Conservation (phyloP, 92 coral and sea anemone species). For the Galaxea fascicularis region DNA sequence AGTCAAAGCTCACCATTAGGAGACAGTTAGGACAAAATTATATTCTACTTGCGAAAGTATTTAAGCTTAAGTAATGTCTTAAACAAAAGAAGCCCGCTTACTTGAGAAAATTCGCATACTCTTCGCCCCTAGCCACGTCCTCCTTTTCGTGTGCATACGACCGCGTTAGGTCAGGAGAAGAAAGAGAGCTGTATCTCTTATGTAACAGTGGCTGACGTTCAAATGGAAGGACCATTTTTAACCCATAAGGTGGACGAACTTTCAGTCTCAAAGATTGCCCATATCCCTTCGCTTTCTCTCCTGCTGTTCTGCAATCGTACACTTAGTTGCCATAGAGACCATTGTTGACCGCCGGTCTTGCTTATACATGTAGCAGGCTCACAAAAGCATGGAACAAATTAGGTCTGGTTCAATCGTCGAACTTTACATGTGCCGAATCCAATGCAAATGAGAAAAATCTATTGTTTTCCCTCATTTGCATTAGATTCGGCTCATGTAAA, state of each 20-base stretch:
- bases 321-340: not conserved
- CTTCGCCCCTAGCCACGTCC: conserved; percentile 77
- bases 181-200: conserved; percentile 80
- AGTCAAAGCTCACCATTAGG: not conserved
- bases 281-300: not conserved
- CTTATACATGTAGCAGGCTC: not conserved
- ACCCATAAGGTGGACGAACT: conserved; percentile 29
- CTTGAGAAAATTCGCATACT: conserved; percentile 92
- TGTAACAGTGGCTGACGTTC: conserved; percentile 92
- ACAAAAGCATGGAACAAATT: too few species aligned
- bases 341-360: not conserved
- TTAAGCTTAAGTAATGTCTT: conserved; percentile 31
- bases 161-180: conserved; percentile 52
- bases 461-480: too few species aligned
- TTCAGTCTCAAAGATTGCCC: not conserved
- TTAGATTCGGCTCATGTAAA: too few species aligned
- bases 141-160: conserved; percentile 39
- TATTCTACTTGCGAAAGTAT: not conserved
- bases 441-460: too few species aligned
- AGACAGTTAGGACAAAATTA: not conserved
- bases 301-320: not conserved
- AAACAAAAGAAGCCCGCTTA: conserved; percentile 62
- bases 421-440: too few species aligned
- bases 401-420: too few species aligned
- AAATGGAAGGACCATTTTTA: conserved; percentile 93